Evolutionary conservation across 2,888 invertebrate species (phyloP).

Genomic region (Xylophagus ater): DNA sequence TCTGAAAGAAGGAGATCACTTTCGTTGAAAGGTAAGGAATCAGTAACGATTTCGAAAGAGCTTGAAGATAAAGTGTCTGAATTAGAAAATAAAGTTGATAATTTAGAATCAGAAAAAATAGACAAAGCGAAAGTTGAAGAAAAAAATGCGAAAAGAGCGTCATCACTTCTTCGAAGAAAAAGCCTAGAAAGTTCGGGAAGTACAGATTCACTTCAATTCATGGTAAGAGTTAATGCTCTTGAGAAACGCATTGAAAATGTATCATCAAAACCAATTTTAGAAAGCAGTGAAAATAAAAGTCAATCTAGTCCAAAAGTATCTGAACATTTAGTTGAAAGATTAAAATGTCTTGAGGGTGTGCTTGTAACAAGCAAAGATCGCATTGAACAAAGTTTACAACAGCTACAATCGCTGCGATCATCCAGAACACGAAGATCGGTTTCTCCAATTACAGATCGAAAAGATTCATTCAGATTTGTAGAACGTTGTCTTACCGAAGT

Average conservation of each 20-base stretch:
- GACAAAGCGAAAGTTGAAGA: constrained; percentile 30
- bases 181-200: constrained; percentile 68
- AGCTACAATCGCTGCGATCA: constrained; percentile 49
- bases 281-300: constrained; percentile 27
- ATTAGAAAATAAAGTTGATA: constrained; percentile 63
- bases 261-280: constrained; percentile 18
- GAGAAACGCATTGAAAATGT: constrained; percentile 66
- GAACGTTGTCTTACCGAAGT: constrained; percentile 54
- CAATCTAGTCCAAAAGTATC: constrained; percentile 38
- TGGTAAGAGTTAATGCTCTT: constrained; percentile 62
- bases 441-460: constrained; percentile 53
- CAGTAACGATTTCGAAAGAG: constrained; percentile 68
- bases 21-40: constrained; percentile 73
- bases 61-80: constrained; percentile 76
- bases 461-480: constrained; percentile 50
- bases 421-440: constrained; percentile 52
- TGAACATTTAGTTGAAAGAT: constrained; percentile 47
- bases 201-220: constrained; percentile 68
- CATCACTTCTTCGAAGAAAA: constrained; percentile 50
- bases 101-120: constrained; percentile 43
- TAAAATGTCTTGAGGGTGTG: constrained; percentile 50
- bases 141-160: constrained; percentile 39
- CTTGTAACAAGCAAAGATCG: constrained; percentile 54
- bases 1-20: constrained; percentile 70
- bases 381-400: constrained; percentile 54